Percentiles rank a stretch among this genome's conserved stretches.
Evolutionary conservation across 2,113 vertebrate genomes (phyloP).

Genomic region (Dunckerocampus dactyliophorus): DNA sequence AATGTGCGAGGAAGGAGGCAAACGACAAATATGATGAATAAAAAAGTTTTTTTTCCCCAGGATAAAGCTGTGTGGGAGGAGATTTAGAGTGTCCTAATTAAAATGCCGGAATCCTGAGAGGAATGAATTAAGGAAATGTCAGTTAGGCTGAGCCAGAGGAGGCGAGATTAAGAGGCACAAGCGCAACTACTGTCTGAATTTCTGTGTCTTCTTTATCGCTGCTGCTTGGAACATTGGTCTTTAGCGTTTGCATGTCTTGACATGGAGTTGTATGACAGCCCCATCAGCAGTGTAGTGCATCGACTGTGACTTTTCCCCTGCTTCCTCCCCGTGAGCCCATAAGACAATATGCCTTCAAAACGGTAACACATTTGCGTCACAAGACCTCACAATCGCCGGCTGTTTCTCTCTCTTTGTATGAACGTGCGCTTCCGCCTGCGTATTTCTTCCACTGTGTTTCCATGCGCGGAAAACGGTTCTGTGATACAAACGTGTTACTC

Average conservation of each 20-base stretch:
- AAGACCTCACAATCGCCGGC: too few species aligned
- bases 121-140: constrained; percentile 72
- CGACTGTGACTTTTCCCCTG: too few species aligned
- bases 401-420: too few species aligned
- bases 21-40: constrained; percentile 60
- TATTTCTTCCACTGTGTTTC: too few species aligned
- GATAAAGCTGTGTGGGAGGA: constrained; percentile 62
- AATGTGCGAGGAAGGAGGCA: constrained; percentile 34
- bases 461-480: too few species aligned
- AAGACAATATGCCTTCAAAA: too few species aligned
- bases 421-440: too few species aligned
- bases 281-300: neutral
- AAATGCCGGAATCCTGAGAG: constrained; percentile 69
- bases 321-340: too few species aligned
- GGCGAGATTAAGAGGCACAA: constrained; percentile 60
- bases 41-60: constrained; percentile 36
- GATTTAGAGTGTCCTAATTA: constrained; percentile 73
- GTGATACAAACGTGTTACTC: too few species aligned
- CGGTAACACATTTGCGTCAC: too few species aligned
- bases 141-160: constrained; percentile 69
- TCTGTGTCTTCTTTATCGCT: constrained; percentile 45
- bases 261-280: neutral
- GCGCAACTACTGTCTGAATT: constrained; percentile 54
- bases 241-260: constrained; percentile 1
- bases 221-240: constrained; percentile 40